Conservation (phyloP, 2,888 invertebrate genomes). For the Xestia sexstrigata region DNA sequence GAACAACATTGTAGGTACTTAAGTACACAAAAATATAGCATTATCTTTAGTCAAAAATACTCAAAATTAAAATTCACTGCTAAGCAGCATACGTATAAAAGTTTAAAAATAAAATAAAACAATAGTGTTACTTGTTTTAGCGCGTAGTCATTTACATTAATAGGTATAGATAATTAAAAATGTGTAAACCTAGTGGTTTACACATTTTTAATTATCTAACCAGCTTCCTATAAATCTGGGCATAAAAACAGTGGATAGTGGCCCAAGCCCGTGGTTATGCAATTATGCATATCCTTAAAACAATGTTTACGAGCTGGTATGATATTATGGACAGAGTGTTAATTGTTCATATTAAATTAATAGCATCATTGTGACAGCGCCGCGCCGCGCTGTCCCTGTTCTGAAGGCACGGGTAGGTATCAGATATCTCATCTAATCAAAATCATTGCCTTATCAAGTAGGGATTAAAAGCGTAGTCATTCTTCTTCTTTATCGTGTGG, state of each 20-base stretch:
- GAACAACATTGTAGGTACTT: not conserved
- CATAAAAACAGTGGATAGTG: not conserved
- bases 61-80: not conserved
- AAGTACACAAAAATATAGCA: not conserved
- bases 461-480: not conserved
- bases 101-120: not conserved
- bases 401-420: not conserved
- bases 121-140: not conserved
- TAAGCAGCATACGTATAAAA: not conserved
- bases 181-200: not conserved
- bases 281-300: not conserved
- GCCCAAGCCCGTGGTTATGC: not conserved
- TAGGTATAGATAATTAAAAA: not conserved
- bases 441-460: not conserved
- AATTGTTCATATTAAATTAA: too few relatives aligned
- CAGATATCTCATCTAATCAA: not conserved
- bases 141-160: not conserved
- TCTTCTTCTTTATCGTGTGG: too few relatives aligned
- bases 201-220: too few relatives aligned
- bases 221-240: not conserved
- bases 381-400: too few relatives aligned
- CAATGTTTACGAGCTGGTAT: not conserved
- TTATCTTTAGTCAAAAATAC: not conserved
- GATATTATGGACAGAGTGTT: not conserved
- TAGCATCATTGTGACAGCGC: too few relatives aligned